These are phyloP conservation scores for Chloroceryle amazona DNA, from an alignment of 2,797 vertebrate species.

Conservation along the genomic window DNA sequence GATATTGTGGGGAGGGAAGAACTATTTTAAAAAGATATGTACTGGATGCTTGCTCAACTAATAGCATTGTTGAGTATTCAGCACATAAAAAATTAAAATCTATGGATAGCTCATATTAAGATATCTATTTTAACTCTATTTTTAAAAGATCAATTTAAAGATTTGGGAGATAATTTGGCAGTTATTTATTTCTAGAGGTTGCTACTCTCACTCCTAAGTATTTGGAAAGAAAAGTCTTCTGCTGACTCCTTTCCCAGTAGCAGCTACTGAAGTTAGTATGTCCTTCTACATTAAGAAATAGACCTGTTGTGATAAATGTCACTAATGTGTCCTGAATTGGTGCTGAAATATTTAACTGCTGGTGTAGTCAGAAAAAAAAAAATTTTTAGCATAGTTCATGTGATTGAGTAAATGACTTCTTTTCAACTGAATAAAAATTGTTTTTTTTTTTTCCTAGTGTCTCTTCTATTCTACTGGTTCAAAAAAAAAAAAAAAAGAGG, in stretches of 20 bases:
- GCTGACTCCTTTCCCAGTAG: constrained; percentile 65
- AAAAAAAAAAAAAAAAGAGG: background rate
- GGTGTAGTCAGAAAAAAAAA: constrained; percentile 71
- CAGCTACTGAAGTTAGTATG: constrained; percentile 65
- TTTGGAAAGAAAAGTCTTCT: constrained; percentile 52
- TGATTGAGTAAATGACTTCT: constrained; percentile 74
- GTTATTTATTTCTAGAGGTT: constrained; percentile 71
- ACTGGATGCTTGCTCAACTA: constrained; percentile 60
- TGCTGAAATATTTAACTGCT: constrained; percentile 77
- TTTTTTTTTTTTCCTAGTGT: constrained; percentile 55
- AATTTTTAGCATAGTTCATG: constrained; percentile 73
- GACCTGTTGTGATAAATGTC: constrained; percentile 75
- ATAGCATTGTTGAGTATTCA: constrained; percentile 58
- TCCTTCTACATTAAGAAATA: constrained; percentile 71
- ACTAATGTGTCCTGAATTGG: constrained; percentile 76
- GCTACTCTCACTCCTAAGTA: constrained; percentile 30
- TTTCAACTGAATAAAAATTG: constrained; percentile 70
- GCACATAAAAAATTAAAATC: constrained; percentile 62
- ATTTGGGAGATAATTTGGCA: constrained; percentile 70
- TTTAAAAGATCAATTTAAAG: constrained; percentile 61
- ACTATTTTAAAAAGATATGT: constrained; percentile 61
- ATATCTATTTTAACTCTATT: constrained; percentile 76
- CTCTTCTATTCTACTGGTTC: constrained; percentile 57
- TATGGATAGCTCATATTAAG: constrained; percentile 73
- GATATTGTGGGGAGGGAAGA: constrained; percentile 55